Percentiles rank a stretch among this genome's conserved stretches.
Evolutionary conservation across 2,888 invertebrate species (phyloP).

Genomic region (Epicampocera succincta): DNA sequence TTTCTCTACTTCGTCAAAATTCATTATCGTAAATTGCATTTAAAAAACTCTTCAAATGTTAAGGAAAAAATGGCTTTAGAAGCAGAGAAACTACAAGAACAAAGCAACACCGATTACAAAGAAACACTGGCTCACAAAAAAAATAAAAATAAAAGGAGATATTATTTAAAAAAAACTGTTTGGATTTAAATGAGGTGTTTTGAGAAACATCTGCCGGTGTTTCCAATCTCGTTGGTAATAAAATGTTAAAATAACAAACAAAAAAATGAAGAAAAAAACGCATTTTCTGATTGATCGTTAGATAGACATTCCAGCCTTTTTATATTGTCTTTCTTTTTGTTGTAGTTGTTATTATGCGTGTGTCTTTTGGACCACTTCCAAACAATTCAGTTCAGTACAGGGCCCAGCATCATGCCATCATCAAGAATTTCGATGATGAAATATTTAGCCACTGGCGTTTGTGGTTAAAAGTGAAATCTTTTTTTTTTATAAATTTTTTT

Average conservation of each 20-base stretch:
- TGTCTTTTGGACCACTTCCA: conserved; percentile 16
- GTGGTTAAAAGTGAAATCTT: conserved; percentile 28
- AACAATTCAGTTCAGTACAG: not conserved
- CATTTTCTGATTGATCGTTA: conserved; percentile 53
- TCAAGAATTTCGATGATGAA: conserved; percentile 1
- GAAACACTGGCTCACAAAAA: not conserved
- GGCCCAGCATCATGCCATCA: not conserved
- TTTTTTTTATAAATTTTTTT: not conserved
- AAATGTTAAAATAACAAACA: conserved; percentile 40
- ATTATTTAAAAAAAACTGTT: conserved; percentile 8
- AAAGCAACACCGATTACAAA: conserved; percentile 39
- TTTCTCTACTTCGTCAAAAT: conserved; percentile 19
- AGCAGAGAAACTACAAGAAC: not conserved
- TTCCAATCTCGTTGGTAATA: conserved; percentile 31
- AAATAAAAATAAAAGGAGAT: not conserved
- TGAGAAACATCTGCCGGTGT: conserved; percentile 55
- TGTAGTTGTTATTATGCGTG: conserved; percentile 6
- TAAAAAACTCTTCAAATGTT: conserved; percentile 8
- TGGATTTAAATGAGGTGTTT: conserved; percentile 52
- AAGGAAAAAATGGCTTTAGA: conserved; percentile 6
- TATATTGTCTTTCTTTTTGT: conserved; percentile 23
- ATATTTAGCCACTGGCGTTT: conserved; percentile 48
- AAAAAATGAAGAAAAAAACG: conserved; percentile 8
- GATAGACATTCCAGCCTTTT: conserved; percentile 28
- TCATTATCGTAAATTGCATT: conserved; percentile 47